Evolutionary conservation across 2,797 vertebrate species (phyloP).

Genomic region (Catostomus latipinnis): DNA sequence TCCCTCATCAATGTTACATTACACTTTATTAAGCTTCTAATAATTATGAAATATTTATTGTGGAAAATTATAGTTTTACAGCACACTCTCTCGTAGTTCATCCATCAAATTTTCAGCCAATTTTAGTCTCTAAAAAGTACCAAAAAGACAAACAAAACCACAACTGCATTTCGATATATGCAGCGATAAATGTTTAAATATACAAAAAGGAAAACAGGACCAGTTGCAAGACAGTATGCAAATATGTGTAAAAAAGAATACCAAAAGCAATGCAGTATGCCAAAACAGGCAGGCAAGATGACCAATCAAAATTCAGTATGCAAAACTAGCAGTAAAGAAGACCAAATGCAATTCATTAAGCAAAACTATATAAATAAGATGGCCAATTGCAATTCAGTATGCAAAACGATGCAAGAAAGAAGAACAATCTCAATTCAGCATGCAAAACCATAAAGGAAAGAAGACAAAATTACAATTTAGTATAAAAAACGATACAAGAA

Average conservation of each 20-base stretch:
- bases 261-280: not conserved
- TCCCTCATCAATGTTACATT: slow-evolving; percentile 49
- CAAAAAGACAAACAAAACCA: not conserved
- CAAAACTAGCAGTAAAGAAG: too few species aligned
- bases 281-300: not conserved
- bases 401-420: too few species aligned
- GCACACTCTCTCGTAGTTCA: not conserved
- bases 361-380: too few species aligned
- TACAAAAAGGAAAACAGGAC: too few species aligned
- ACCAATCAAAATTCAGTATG: too few species aligned
- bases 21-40: slow-evolving; percentile 46
- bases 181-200: too few species aligned
- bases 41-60: not conserved
- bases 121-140: slow-evolving; percentile 2
- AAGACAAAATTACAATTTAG: too few species aligned
- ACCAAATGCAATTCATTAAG: too few species aligned
- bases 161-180: not conserved
- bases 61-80: not conserved
- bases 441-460: not conserved
- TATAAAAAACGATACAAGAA: too few species aligned
- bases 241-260: too few species aligned
- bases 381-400: too few species aligned
- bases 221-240: too few species aligned
- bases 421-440: not conserved
- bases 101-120: not conserved